phyloP scores from a whole-genome alignment of 2,797 vertebrate genomes.

The Jordanella pulchra region DNA sequence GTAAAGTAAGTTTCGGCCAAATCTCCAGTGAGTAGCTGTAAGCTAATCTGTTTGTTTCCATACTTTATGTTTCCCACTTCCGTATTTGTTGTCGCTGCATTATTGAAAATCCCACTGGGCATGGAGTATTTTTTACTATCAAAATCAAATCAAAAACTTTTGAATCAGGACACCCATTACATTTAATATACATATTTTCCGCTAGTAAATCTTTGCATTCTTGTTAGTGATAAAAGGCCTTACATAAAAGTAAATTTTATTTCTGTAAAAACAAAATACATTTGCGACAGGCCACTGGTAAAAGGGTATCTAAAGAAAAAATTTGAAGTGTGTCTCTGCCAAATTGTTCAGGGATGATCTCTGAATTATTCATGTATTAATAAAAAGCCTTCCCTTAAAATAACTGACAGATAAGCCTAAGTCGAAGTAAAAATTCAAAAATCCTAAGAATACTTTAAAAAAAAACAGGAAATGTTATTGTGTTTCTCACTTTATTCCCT shows the following conservation, averaged over 20 bases:
- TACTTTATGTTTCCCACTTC: too few species aligned
- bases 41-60: too few species aligned
- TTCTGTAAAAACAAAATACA: not conserved
- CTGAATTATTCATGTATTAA: not conserved
- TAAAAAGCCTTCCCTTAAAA: not conserved
- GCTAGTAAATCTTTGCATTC: not conserved
- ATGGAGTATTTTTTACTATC: too few species aligned
- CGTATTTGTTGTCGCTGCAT: too few species aligned
- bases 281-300: not conserved
- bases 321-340: not conserved
- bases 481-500: not conserved
- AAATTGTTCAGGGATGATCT: not conserved
- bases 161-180: too few species aligned
- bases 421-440: not conserved
- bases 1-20: not conserved
- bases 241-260: not conserved
- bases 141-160: too few species aligned
- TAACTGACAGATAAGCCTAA: not conserved
- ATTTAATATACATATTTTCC: not conserved
- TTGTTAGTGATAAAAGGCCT: not conserved
- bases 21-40: too few species aligned
- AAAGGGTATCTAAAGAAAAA: not conserved
- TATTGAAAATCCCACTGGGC: too few species aligned
- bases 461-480: not conserved
- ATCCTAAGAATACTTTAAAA: not conserved